Evolutionary conservation across 1,140 invertebrate genomes (phyloP).

Genomic region (Solenopsis fugax): DNA sequence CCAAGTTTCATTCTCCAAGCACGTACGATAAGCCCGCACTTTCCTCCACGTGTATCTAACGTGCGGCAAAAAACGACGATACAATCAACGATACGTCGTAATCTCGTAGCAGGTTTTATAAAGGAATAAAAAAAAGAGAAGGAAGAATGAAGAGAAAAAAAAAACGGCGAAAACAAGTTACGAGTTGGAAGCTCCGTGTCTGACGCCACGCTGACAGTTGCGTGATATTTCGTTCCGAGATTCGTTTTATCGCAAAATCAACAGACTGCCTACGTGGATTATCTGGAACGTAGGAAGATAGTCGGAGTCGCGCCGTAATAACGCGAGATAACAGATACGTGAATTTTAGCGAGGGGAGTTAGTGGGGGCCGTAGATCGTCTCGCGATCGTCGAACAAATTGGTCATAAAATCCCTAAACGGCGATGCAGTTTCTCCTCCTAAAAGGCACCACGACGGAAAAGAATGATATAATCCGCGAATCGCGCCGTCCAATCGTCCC

Average conservation of each 20-base stretch:
- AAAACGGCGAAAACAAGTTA: not conserved
- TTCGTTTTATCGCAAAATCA: conserved; percentile 47
- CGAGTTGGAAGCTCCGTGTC: conserved; percentile 1
- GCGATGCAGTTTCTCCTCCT: conserved; percentile 53
- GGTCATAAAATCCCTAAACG: conserved; percentile 58
- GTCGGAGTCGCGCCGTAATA: not conserved
- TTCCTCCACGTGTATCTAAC: conserved; percentile 21
- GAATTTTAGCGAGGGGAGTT: conserved; percentile 32
- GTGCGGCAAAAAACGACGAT: not conserved
- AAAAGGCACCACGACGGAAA: conserved; percentile 16
- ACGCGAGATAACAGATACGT: conserved; percentile 41
- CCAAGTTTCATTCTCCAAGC: conserved; percentile 20
- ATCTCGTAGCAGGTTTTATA: conserved; percentile 26
- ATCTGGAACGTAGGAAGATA: conserved; percentile 9
- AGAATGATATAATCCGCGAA: conserved; percentile 48
- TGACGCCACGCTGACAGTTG: not conserved
- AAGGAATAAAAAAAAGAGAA: not conserved
- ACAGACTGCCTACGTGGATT: not conserved
- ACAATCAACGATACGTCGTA: conserved; percentile 36
- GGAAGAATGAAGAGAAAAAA: not conserved
- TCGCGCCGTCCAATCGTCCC: conserved; percentile 59
- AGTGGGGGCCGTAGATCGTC: not conserved
- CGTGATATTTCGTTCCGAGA: conserved; percentile 26
- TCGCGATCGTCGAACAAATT: conserved; percentile 40
- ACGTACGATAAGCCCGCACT: conserved; percentile 23